Evolutionary conservation across 2,797 vertebrate species (phyloP), one percentile per base, ranked within the genome.

Genomic region (Otolemur crassicaudatus): DNA sequence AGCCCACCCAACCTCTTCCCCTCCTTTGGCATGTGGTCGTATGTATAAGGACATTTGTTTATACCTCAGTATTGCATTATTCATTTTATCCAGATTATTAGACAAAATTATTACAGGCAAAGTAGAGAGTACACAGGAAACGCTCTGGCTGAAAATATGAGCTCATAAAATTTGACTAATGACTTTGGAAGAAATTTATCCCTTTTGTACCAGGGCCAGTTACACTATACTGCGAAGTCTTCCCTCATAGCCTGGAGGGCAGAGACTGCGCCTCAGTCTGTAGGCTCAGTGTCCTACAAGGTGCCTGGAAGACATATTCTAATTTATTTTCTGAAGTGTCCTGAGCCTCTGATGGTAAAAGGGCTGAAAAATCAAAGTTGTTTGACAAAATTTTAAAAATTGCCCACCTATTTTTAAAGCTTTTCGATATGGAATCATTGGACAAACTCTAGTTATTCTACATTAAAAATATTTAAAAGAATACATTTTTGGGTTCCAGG

Each of bases 401-500:
- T 49, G 40, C n/a, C 87, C 43, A 29, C 5, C 31, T 63, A 86
- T n/a, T 77, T 79, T 95, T 76, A 94, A 89, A 93, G 11, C 29
- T 94, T n/a, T 81, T 93, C 25, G 69, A 20, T 76, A 37, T 19
- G 40, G 43, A 81, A 63, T 76, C 43, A 73, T 6, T 61, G 58
- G 29, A 49, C 2, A 90, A 58, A 65, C 70, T 93, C 31, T 87
- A 73, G 63, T 73, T 82, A 94, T 86, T 9, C n/a, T 86, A 53
- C n/a, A 46, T 31, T 61, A 90, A 92, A 91, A 53, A 77, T 76
- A 65, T 69, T 67, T 49, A n/a, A 96, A 73, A 70, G 7, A 69
- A 81, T 75, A 31, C 31, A 22, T 43, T 25, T 87, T 75, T 89
- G 14, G 20, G 85, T 91, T 90, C 31, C 31, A 82, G 63, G 56